Conservation (phyloP, 92 coral and sea anemone species). For the Porites evermanni region DNA sequence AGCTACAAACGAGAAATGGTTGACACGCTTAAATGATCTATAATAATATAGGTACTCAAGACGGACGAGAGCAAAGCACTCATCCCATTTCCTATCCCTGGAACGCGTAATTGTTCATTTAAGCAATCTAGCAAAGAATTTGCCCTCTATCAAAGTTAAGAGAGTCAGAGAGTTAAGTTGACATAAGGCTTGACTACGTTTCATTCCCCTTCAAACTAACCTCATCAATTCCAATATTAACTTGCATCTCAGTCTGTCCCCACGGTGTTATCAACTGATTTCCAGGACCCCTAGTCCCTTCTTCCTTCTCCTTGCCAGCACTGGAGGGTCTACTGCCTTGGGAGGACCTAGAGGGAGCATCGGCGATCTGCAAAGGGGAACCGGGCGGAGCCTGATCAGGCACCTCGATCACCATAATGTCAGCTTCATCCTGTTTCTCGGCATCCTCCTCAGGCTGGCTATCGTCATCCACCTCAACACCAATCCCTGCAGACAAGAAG, state of each 20-base stretch:
- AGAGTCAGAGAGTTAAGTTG: too few species aligned
- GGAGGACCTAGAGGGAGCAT: constrained; percentile 39
- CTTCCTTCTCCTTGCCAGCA: constrained; percentile 27
- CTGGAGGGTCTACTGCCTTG: constrained; percentile 61
- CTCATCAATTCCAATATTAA: constrained; percentile 93
- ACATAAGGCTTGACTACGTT: too few species aligned
- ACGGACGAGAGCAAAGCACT: too few species aligned
- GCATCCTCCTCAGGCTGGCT: constrained; percentile 66
- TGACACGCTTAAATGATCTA: too few species aligned
- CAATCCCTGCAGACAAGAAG: constrained; percentile 67
- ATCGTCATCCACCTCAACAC: constrained; percentile 77
- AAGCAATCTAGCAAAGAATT: too few species aligned
- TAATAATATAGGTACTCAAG: too few species aligned
- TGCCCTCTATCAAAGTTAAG: too few species aligned
- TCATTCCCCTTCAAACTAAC: constrained; percentile 26
- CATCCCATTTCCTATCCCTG: too few species aligned
- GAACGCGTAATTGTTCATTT: too few species aligned
- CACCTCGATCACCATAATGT: constrained; percentile 47
- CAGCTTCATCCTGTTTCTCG: constrained; percentile 42
- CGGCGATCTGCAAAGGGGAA: constrained; percentile 5
- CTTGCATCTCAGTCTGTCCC: constrained; percentile 57
- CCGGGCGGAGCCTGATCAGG: constrained; percentile 40
- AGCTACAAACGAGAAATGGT: not conserved
- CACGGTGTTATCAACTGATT: constrained; percentile 56
- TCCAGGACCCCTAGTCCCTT: constrained; percentile 14